Evolutionary conservation across 2,888 invertebrate species (phyloP).

Genomic region (Cyaniris semiargus): DNA sequence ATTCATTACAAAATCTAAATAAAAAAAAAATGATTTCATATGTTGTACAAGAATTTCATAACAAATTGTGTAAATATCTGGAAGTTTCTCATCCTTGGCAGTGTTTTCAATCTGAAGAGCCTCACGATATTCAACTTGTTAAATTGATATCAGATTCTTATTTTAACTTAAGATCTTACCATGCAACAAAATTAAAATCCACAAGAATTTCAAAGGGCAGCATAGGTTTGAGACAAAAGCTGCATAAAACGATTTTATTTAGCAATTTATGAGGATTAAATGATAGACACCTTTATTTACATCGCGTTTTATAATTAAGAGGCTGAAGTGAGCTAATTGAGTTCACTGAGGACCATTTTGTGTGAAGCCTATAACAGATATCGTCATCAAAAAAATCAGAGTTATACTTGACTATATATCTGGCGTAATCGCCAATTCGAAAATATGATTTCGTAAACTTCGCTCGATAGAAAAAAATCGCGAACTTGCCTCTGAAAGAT

Average conservation of each 20-base stretch:
- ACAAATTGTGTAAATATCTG: background rate
- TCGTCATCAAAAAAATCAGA: no score
- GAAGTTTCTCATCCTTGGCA: background rate
- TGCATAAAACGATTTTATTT: background rate
- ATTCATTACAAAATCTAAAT: background rate
- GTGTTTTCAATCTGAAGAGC: background rate
- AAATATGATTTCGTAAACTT: no score
- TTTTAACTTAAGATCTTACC: background rate
- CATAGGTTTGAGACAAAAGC: background rate
- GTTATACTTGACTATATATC: no score
- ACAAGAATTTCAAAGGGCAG: background rate
- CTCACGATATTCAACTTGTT: background rate
- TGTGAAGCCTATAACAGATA: no score
- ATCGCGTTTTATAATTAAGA: no score
- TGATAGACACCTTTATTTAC: no score
- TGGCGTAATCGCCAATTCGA: no score
- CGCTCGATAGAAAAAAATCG: no score
- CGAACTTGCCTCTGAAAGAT: no score
- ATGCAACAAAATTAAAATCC: background rate
- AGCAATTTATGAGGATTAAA: background rate
- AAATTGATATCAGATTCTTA: background rate
- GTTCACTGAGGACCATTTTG: no score
- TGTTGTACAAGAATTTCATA: background rate
- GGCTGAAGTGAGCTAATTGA: no score
- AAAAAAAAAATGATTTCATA: background rate